A percentile compares a stretch with the other conserved stretches of the same genome.
Evolutionary conservation across 2,113 vertebrate genomes (phyloP).

Genomic region (Limnothrissa miodon): DNA sequence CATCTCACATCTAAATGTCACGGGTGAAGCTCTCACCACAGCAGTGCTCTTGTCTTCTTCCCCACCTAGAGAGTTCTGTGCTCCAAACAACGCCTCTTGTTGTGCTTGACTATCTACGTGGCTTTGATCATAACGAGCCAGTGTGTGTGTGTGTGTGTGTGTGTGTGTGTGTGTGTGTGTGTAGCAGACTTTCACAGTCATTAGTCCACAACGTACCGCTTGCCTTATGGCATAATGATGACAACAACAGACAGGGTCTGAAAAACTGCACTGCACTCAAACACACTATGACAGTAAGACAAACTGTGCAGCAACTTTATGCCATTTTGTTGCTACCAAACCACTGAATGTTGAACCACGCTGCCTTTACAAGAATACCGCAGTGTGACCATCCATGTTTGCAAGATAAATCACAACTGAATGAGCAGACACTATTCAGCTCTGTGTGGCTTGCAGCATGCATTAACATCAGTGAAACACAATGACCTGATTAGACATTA

Average conservation of each 20-base stretch:
- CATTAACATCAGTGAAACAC: no score
- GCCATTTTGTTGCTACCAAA: neutral
- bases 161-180: neutral
- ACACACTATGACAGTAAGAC: neutral
- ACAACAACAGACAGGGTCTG: neutral
- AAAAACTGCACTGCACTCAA: neutral
- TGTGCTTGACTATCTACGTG: neutral
- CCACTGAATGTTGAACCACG: neutral
- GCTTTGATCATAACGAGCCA: neutral
- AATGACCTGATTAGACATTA: no score
- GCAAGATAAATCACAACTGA: neutral
- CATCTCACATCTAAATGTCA: slow-evolving; percentile 11
- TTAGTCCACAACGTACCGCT: neutral
- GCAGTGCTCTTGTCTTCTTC: neutral
- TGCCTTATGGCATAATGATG: neutral
- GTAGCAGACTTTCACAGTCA: neutral
- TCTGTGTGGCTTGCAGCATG: neutral
- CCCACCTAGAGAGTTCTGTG: neutral
- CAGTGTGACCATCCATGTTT: neutral
- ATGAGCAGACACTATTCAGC: neutral
- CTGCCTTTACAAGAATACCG: neutral
- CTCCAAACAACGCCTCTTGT: neutral
- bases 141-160: neutral
- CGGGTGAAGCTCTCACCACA: neutral
- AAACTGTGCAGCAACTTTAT: neutral